Percentiles rank a stretch among this genome's conserved stretches.
Evolutionary conservation across 1,140 invertebrate species (phyloP).

Genomic region (Andrena cerasifolii): DNA sequence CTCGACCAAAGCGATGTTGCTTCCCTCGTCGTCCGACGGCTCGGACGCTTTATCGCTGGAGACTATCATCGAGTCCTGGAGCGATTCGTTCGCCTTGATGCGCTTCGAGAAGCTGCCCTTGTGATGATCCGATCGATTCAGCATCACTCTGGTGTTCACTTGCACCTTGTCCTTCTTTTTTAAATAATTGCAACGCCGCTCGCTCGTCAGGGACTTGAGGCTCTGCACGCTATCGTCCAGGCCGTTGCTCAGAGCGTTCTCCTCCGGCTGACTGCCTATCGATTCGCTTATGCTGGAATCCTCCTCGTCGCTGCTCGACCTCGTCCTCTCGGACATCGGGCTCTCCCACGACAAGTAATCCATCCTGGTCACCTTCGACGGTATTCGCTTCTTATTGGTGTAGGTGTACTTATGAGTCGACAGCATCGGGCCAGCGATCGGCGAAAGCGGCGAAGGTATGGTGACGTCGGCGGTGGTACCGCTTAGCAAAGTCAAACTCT

Average conservation of each 20-base stretch:
- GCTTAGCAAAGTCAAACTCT: conserved; percentile 74
- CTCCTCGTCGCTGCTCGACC: conserved; percentile 75
- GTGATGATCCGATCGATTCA: conserved; percentile 74
- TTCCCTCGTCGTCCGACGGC: conserved; percentile 75
- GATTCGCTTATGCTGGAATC: conserved; percentile 76
- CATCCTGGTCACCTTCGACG: conserved; percentile 67
- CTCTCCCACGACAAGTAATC: conserved; percentile 77
- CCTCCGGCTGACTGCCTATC: conserved; percentile 74
- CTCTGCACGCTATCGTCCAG: conserved; percentile 68
- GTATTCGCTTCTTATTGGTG: conserved; percentile 76
- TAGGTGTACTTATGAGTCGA: conserved; percentile 80
- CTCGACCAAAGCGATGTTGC: conserved; percentile 66
- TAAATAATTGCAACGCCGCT: conserved; percentile 67
- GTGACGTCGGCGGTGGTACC: conserved; percentile 76
- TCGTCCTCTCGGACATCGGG: conserved; percentile 72
- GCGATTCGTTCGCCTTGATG: conserved; percentile 61
- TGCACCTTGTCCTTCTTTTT: conserved; percentile 76
- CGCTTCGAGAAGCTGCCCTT: conserved; percentile 58
- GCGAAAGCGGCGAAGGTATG: conserved; percentile 78
- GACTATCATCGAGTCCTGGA: conserved; percentile 62
- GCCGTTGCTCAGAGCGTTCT: conserved; percentile 73
- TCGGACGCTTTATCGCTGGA: conserved; percentile 76
- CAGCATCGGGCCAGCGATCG: conserved; percentile 77
- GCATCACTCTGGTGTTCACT: conserved; percentile 73
- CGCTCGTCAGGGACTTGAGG: conserved; percentile 55